Conservation (phyloP, 2,113 vertebrate species). For the Morone saxatilis region DNA sequence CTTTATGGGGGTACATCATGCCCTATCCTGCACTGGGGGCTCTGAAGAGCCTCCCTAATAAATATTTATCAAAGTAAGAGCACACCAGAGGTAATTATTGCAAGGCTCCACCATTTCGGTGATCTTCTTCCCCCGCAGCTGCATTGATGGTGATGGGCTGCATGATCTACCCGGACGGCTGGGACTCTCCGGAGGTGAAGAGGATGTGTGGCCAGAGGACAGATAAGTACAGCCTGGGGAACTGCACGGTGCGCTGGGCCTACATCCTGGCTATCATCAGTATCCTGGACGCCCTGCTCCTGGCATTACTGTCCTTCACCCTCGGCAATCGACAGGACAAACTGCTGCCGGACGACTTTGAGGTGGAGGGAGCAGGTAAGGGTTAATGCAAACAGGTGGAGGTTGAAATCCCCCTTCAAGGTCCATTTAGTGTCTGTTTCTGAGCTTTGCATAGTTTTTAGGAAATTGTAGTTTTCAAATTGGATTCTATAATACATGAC, state of each 20-base stretch:
- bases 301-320: conserved; percentile 94
- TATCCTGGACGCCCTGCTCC: conserved; percentile 92
- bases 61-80: conserved; percentile 42
- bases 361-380: conserved; percentile 89
- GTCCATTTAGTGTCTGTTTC: no score
- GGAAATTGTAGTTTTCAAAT: no score
- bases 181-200: conserved; percentile 93
- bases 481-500: no score
- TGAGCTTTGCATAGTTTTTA: no score
- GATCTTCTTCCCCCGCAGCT: conserved; percentile 77
- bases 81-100: conserved; percentile 28
- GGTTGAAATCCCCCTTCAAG: neutral
- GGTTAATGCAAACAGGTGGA: neutral
- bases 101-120: conserved; percentile 18
- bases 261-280: conserved; percentile 98
- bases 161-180: conserved; percentile 96
- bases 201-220: conserved; percentile 94
- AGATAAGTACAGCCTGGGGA: conserved; percentile 93
- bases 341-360: conserved; percentile 93
- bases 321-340: conserved; percentile 95
- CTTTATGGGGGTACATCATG: conserved; percentile 21
- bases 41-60: neutral
- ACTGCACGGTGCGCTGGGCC: conserved; percentile 97
- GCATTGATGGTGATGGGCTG: conserved; percentile 93
- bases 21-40: conserved; percentile 15